Evolutionary conservation across 2,888 invertebrate species (phyloP), one percentile per base, ranked within the genome.

Genomic region (Tanytarsus gracilentus): DNA sequence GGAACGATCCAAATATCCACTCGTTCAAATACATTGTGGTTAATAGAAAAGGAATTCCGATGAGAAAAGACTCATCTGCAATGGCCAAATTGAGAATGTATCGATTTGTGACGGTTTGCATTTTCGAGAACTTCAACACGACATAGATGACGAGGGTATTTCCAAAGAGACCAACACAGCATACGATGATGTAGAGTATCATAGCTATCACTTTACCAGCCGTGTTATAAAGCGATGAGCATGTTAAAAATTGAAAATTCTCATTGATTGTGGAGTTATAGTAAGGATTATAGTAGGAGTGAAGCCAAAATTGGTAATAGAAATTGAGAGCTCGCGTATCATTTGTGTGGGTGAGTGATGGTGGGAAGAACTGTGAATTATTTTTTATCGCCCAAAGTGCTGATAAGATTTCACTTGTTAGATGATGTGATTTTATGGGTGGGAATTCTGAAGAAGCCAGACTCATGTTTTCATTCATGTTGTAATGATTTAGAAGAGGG

Each of bases 41-140:
- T 48, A 90, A 82, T n/a, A 90, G 77, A 70, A 90, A 88, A 0
- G 90, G 90, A 66, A 90, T 86, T 1, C 90, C 89, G 62, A 89
- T 85, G 11, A 90, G 78, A 69, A 88, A 90, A 69, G 87, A 86
- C 72, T 89, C 89, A 72, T 91, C 91, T 1, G 91, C 90, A 63
- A 91, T 84, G 14, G 90, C 91, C 63, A 91, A 73, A 71, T 90
- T 90, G 23, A 88, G 83, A 64, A 91, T 89, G 74, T 90, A 90
- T 82, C 88, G 86, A 71, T 91, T 90, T 64, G 90, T 90, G 53
- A 90, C 89, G 0, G 89, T 90, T 70, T 90, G 88, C 90, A 90
- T 90, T 73, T 89, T 89, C 62, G 87, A 86, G 74, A 86, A 90
- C 52, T 89, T 80, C 16, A 86, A 76, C 21, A 89, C 88, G 23